Base-by-base conservation (phyloP, 2,113 vertebrate genomes). In the Turnix velox region DNA sequence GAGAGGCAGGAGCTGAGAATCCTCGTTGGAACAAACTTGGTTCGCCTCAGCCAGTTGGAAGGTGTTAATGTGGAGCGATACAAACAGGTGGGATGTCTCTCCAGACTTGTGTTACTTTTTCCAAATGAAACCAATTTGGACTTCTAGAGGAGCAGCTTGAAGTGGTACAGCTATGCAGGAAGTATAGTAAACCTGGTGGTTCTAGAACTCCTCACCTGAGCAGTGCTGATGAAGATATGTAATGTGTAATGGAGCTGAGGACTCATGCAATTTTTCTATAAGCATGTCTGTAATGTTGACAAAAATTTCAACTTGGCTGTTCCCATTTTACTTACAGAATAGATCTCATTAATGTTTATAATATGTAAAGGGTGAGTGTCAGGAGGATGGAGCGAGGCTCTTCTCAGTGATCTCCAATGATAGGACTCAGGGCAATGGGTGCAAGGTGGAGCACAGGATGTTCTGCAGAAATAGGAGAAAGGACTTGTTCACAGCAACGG, bases 61-160 rank as follows among this genome's bases (percentile, higher is more conserved):
- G 99, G 99, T 2, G 99, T 99, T 80, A 99, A 99, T 23, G 99
- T 99, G 97, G 99, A 99, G 24, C 98, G 99, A 85, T 99, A 99
- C 83, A 99, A 99, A 94, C 99, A 99, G 99, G 99, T 98, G 59
- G 40, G 87, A 31, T 90, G 37, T 91, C 16, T 80, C 16, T 12
- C 46, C 24, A 27, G 46, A 18, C 24, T 74, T 45, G 12, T 52
- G 27, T 28, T 74, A 39, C 2, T 4, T 74, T n/a, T 74, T 40
- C 6, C 18, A 51, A 30, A 58, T n/a, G 23, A 25, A 80, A 35
- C 14, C 4, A 11, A 4, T 58, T 30, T 54, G 55, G 25, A 11
- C 20, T 84, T 90, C 12, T 3, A 79, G 23, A 31, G 73, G 18
- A 55, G 37, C 46, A 37, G 14, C 59, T 86, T 65, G 31, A 76